Evolutionary conservation across 2,113 vertebrate species (phyloP), one percentile per base, ranked within the genome.

Genomic region (Sinocyclocheilus grahami): DNA sequence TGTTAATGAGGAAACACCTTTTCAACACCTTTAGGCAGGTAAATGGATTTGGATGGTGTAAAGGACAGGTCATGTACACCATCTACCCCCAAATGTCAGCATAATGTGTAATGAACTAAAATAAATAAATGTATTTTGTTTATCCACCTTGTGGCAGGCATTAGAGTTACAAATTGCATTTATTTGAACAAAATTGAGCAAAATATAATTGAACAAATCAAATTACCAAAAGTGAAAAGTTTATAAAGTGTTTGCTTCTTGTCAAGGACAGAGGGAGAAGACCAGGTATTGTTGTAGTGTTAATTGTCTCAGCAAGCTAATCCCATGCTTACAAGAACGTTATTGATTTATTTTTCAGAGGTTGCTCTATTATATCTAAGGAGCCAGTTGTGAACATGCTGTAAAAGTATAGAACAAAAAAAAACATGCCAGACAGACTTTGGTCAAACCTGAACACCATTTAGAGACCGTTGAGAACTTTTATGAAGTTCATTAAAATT

Each of bases 21-120:
- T 79, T 62, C 78, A 79, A 62, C 78, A 79, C 30, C n/a, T 51
- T 51, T 51, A 53, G n/a, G 24, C 48, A 18, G 48, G 24, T 77
- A 27, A 53, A 75, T 24, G 71, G 71, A 74, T n/a, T 27, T 53
- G n/a, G 24, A 76, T 27, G 5, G 48, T 53, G 75, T 77, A 27
- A 51, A 53, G n/a, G 53, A 53, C 24, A 8, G 48, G 75, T 77
- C 75, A 30, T 75, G 22, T 42, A 48, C 22, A 13, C 39, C 39
- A 13, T 46, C 69, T 4, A 9, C 3, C 51, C 16, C 18, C 10
- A 74, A 72, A 72, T 39, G 69, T 37, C 67, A 27, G 24, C 24
- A 27, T 27, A 65, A 65, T 65, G 8, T 65, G 11, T 65, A 30
- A 65, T 27, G 4, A 27, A 65, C 11, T 65, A 65, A 65, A 27